phyloP scores from a whole-genome alignment of 2,797 vertebrate species.

The Florisuga fusca region DNA sequence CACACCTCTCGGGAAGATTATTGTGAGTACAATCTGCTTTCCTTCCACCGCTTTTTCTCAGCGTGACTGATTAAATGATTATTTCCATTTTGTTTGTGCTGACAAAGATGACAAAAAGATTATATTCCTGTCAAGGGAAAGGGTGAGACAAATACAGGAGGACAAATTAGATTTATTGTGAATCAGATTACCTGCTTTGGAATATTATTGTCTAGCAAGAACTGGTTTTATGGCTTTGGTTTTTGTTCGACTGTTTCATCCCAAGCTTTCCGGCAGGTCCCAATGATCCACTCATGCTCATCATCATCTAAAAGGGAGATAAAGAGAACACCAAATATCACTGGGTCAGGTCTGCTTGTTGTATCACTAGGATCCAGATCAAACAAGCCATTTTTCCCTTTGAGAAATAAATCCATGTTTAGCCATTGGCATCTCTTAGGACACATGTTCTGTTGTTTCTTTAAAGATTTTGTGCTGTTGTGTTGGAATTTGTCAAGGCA shows the following conservation, averaged over 20 bases:
- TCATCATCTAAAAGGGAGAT: slow-evolving; percentile 83
- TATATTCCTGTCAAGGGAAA: slow-evolving; percentile 49
- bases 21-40: slow-evolving; percentile 38
- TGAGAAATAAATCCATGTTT: neutral
- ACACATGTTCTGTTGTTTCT: neutral
- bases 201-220: neutral
- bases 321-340: neutral
- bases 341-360: neutral
- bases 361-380: neutral
- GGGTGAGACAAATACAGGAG: slow-evolving; percentile 2
- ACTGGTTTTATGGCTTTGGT: neutral
- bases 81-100: slow-evolving; percentile 66
- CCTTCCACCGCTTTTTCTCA: slow-evolving; percentile 56
- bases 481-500: neutral
- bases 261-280: slow-evolving; percentile 87
- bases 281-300: slow-evolving; percentile 91
- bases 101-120: slow-evolving; percentile 68
- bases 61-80: slow-evolving; percentile 65
- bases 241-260: slow-evolving; percentile 64
- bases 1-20: slow-evolving; percentile 63
- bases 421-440: neutral
- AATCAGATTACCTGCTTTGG: neutral
- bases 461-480: neutral
- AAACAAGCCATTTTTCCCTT: neutral
- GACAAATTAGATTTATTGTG: neutral